These are phyloP conservation scores for Emydura subglobosa DNA, from an alignment of 2,113 vertebrate species.

Conservation along the genomic window DNA sequence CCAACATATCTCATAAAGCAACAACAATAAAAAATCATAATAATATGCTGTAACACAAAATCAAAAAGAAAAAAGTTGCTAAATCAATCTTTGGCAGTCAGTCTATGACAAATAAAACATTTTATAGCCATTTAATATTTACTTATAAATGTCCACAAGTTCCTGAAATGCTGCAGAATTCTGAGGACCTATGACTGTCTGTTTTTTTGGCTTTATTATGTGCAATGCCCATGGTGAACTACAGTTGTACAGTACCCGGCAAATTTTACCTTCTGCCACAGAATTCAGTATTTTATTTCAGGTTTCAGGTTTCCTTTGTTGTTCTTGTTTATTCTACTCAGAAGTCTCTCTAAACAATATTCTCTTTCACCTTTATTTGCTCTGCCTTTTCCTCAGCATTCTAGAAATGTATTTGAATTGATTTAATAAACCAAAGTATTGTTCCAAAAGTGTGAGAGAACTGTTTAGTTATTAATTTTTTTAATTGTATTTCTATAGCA, in stretches of 20 bases:
- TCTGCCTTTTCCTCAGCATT: not conserved
- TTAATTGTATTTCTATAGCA: not conserved
- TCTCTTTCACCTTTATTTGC: not conserved
- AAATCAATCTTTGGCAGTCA: not conserved
- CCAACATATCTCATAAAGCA: not conserved
- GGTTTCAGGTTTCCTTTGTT: not conserved
- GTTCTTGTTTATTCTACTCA: not conserved
- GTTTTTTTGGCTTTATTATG: not conserved
- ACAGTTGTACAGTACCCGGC: not conserved
- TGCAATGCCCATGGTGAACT: not conserved
- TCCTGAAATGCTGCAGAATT: not conserved
- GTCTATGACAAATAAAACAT: not conserved
- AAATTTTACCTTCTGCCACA: not conserved
- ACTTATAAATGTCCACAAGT: not conserved
- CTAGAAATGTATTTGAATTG: not conserved
- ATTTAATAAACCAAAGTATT: not conserved
- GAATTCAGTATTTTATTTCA: not conserved
- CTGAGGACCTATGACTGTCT: accelerated
- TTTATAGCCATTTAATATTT: not conserved
- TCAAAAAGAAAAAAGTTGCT: not conserved
- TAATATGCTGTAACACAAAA: not conserved
- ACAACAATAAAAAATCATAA: not conserved
- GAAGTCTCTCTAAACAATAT: not conserved
- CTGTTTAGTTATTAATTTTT: not conserved
- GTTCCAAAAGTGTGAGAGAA: not conserved